Base-by-base conservation (phyloP, 2,888 invertebrate genomes). In the Lucinisca nassula region DNA sequence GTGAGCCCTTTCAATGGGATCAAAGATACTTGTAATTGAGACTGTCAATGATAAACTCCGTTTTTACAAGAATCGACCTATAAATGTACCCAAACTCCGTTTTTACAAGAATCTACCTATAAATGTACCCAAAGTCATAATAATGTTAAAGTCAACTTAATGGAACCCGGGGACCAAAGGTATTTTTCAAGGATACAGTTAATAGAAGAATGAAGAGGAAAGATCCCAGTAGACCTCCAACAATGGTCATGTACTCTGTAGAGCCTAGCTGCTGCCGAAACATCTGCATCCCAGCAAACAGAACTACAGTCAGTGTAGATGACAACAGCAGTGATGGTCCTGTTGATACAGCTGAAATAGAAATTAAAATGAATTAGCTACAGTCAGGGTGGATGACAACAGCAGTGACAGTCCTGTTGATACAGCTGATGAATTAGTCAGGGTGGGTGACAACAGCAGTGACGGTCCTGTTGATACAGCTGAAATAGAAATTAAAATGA, bases 221-320 rank as follows among this genome's bases (percentile, higher is more conserved):
- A 0, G 99, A 98, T 82, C 98, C 98, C 55, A 98, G 96, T 94
- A 98, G 98, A 90, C 99, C 99, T 91, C 98, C 99, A 85, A 99
- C 97, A 94, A 99, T 97, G 21, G 98, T 99, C 93, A 98, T 97
- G 49, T 98, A 96, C 94, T 98, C 98, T 1, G 98, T 97, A 37
- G 98, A 97, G 75, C 98, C 97, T 81, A 99, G 97, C 97, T 98
- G 97, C 24, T 97, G 97, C 95, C 98, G 98, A 95, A 98, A 98
- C 97, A 99, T 98, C 97, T 99, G 99, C 98, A 99, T 98, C 79
- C 98, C 98, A 93, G 98, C 98, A 97, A 99, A 98, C 93, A 98
- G 97, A 12, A 99, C 97, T 45, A 99, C 97, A 12, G 98, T 97
- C 93, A 98, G 96, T 92, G 98, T 98, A 51, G 98, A 97, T 0